Base-by-base conservation (phyloP, 2,797 vertebrate genomes). In the Muraenolepis orangiensis region DNA sequence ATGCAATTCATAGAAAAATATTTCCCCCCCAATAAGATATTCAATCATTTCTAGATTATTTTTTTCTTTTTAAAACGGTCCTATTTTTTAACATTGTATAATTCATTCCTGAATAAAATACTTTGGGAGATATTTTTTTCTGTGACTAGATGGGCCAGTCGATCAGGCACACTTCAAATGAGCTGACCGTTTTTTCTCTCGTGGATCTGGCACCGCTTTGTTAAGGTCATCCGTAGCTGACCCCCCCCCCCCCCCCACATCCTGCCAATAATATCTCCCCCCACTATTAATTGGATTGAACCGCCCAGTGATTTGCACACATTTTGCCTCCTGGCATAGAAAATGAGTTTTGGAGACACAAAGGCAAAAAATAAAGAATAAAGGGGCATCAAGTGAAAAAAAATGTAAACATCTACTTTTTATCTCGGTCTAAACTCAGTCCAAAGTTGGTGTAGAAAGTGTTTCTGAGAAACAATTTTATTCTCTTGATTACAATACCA, bases 321-420 rank as follows among this genome's bases (percentile, higher is more conserved):
- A n/a, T n/a, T 85, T 75, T 77, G 31, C 66, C 7, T 8, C 20
- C 78, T 51, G 42, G 6, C 1, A 51, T 67, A 61, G 80, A 51
- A 80, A 82, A 82, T 79, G 30, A 73, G 70, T 78, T 72, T 76
- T 34, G 0, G 2, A 78, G 42, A 78, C 75, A 88, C 76, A 86
- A 83, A 84, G 70, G 75, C 57, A 80, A 74, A 72, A 51, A n/a
- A n/a, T n/a, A n/a, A n/a, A n/a, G n/a, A n/a, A n/a, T n/a, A n/a
- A n/a, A n/a, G n/a, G 74, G 70, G 74, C 68, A 71, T 83, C 66
- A 81, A 82, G 72, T 76, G 77, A 81, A 86, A 78, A 85, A 85
- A 64, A 79, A 64, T 80, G 69, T 87, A 90, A 88, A 90, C 86
- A 87, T 81, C 82, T 83, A 83, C 74, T 78, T 86, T 82, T 88